Percentiles rank a stretch among this genome's conserved stretches.
These are phyloP conservation scores for Synchiropus splendidus DNA, from an alignment of 2,113 vertebrate genomes.

Conservation along the genomic window DNA sequence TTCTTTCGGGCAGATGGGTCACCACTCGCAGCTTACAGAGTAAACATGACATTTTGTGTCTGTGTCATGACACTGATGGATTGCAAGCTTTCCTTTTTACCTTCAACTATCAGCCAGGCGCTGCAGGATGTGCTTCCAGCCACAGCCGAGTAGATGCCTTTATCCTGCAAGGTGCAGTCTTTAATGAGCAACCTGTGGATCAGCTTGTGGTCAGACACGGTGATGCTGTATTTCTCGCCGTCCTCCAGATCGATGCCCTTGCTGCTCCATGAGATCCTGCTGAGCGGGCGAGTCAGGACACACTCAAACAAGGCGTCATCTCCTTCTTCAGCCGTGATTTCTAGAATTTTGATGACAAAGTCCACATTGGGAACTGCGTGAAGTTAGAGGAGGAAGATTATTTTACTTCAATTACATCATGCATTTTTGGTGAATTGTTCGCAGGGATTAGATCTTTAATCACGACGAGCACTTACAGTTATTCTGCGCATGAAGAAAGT, in stretches of 20 bases:
- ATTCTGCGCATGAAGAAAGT: conserved; percentile 29
- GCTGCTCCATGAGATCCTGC: conserved; percentile 64
- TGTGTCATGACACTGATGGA: too few species aligned
- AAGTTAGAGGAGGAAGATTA: conserved; percentile 45
- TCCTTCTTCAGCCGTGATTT: conserved; percentile 58
- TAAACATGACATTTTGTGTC: neutral
- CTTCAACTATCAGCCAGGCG: conserved; percentile 76
- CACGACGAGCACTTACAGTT: too few species aligned
- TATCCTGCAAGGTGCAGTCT: conserved; percentile 59
- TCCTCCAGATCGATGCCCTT: conserved; percentile 52
- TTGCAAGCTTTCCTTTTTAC: conserved; percentile 44
- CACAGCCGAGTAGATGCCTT: conserved; percentile 70
- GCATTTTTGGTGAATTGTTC: too few species aligned
- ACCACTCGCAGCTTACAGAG: conserved; percentile 33
- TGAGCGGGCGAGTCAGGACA: conserved; percentile 61
- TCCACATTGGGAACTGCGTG: conserved; percentile 63
- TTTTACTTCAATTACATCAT: too few species aligned
- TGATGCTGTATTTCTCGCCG: conserved; percentile 64
- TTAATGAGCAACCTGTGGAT: conserved; percentile 71
- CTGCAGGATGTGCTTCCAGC: conserved; percentile 65
- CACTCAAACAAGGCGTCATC: conserved; percentile 69
- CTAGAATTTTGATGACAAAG: conserved; percentile 61
- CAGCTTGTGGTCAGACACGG: conserved; percentile 64
- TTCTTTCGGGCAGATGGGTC: conserved; percentile 18
- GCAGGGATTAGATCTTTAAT: too few species aligned